Evolutionary conservation across 2,888 invertebrate species (phyloP).

Genomic region (Apantesis nais): DNA sequence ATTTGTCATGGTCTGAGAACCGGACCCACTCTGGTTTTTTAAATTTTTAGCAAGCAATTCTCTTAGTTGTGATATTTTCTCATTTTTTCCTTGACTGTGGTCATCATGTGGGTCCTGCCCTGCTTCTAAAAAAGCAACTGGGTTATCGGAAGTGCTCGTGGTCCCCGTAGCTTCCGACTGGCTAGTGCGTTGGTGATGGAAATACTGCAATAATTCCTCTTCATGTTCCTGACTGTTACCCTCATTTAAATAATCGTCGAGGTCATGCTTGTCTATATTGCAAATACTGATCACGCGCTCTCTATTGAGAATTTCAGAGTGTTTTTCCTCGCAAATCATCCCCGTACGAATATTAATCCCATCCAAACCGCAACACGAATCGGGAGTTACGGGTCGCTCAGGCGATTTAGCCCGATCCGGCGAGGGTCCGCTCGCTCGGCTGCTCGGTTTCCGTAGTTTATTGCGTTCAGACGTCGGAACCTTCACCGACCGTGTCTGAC

Average conservation of each 20-base stretch:
- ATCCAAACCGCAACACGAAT: slow-evolving; percentile 81
- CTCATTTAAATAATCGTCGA: slow-evolving; percentile 92
- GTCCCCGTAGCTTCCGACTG: slow-evolving; percentile 44
- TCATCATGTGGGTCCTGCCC: slow-evolving; percentile 80
- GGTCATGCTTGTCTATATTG: slow-evolving; percentile 91
- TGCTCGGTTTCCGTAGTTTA: slow-evolving; percentile 53
- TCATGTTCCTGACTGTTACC: slow-evolving; percentile 92
- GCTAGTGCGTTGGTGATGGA: slow-evolving; percentile 85
- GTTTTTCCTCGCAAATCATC: slow-evolving; percentile 80
- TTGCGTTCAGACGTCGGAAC: slow-evolving; percentile 74
- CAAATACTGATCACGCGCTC: slow-evolving; percentile 91
- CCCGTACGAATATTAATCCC: slow-evolving; percentile 76
- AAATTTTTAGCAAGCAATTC: slow-evolving; percentile 89
- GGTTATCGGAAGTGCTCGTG: slow-evolving; percentile 37
- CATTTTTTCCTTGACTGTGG: slow-evolving; percentile 83
- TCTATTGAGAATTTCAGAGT: slow-evolving; percentile 85
- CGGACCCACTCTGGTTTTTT: slow-evolving; percentile 77
- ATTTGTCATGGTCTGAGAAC: slow-evolving; percentile 55
- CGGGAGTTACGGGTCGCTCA: slow-evolving; percentile 71
- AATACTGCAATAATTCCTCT: slow-evolving; percentile 93
- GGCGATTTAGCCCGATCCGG: slow-evolving; percentile 68
- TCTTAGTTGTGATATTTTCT: slow-evolving; percentile 90
- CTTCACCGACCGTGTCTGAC: slow-evolving; percentile 83
- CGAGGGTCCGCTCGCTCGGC: slow-evolving; percentile 68
- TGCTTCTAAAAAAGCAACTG: slow-evolving; percentile 74